phyloP scores from a whole-genome alignment of 2,888 invertebrate genomes.

The Leptopterna dolabrata region DNA sequence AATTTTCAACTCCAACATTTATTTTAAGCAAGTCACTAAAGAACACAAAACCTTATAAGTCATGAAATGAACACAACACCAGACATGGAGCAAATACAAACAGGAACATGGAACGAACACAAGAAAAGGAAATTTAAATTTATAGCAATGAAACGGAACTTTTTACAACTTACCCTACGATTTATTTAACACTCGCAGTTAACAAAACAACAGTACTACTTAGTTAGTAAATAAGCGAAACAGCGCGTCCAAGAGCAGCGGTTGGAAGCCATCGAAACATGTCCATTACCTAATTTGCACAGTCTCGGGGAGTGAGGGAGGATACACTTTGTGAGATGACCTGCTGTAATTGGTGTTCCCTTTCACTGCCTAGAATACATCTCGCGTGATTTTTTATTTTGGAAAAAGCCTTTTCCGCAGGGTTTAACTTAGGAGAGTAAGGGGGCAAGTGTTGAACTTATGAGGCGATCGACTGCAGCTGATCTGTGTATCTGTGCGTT shows the following conservation, averaged over 20 bases:
- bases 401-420: too few relatives aligned
- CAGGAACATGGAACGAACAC: neutral
- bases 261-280: too few relatives aligned
- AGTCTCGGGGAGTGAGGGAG: neutral
- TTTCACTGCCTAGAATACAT: neutral
- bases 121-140: neutral
- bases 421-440: too few relatives aligned
- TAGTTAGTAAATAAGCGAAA: neutral
- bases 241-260: neutral
- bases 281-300: neutral
- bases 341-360: neutral
- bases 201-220: neutral
- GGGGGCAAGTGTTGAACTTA: too few relatives aligned
- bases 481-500: too few relatives aligned
- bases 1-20: too few relatives aligned
- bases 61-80: neutral
- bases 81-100: neutral
- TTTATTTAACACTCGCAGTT: neutral
- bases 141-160: neutral
- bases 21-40: too few relatives aligned
- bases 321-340: neutral
- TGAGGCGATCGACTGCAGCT: too few relatives aligned
- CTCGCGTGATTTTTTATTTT: neutral
- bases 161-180: neutral
- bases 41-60: neutral